A percentile compares a stretch with the other conserved stretches of the same genome.
phyloP scores from a whole-genome alignment of 2,888 invertebrate genomes.

The Dynastes tityus region DNA sequence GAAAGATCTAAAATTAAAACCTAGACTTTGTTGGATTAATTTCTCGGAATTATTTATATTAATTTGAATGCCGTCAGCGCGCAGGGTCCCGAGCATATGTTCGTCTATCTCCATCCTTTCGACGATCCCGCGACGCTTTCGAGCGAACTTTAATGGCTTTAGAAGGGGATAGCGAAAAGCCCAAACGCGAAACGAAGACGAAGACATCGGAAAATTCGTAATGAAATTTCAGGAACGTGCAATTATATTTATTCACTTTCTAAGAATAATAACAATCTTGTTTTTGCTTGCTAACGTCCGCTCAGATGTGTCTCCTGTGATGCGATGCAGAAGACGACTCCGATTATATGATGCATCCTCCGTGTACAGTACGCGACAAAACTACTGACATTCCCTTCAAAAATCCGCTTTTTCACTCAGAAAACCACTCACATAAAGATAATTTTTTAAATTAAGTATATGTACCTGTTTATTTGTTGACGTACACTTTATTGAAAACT shows the following conservation, averaged over 20 bases:
- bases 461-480: too few relatives aligned
- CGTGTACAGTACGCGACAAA: too few relatives aligned
- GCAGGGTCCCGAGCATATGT: slow-evolving; percentile 49
- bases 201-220: slow-evolving; percentile 16
- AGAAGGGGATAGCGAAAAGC: background rate
- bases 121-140: background rate
- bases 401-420: too few relatives aligned
- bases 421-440: too few relatives aligned
- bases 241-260: slow-evolving; percentile 66
- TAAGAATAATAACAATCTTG: slow-evolving; percentile 65
- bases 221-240: slow-evolving; percentile 53
- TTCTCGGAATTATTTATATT: slow-evolving; percentile 70
- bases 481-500: too few relatives aligned
- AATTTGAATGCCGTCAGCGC: slow-evolving; percentile 62
- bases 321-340: slow-evolving; percentile 23
- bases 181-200: background rate
- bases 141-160: background rate
- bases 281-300: slow-evolving; percentile 49
- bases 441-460: too few relatives aligned
- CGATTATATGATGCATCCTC: slow-evolving; percentile 21
- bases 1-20: slow-evolving; percentile 68
- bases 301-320: slow-evolving; percentile 26
- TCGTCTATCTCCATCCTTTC: slow-evolving; percentile 51
- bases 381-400: too few relatives aligned
- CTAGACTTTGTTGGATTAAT: slow-evolving; percentile 70